Evolutionary conservation across 2,888 invertebrate species (phyloP), one percentile per base, ranked within the genome.

Genomic region (Drosophila neonasuta): DNA sequence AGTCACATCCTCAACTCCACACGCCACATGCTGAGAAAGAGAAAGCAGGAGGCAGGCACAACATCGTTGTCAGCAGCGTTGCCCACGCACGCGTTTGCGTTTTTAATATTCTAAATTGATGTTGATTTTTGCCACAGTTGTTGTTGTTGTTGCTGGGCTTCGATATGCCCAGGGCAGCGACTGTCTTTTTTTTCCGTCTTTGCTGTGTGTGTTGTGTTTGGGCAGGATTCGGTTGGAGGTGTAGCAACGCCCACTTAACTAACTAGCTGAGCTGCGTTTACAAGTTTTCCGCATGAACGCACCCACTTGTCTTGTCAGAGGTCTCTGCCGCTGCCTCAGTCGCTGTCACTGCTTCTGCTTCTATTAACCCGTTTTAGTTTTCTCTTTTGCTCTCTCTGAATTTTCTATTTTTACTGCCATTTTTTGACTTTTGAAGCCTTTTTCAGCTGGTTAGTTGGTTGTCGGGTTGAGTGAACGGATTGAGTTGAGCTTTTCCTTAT

Each of bases 61-160:
- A 61, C 66, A 51, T 67, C 61, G 59, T 59, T 68, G 61, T 49
- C 70, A 62, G 62, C 61, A 36, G 20, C 24, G 55, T 68, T 65
- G 68, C 64, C 59, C 64, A 67, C 61, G 63, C 66, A 64, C 63
- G 70, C 65, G 77, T 81, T 80, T 78, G 80, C 75, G 73, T 81
- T 81, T 81, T 81, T 81, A 83, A 81, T 83, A 81, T 81, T 81
- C 83, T 81, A 81, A 81, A 81, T 81, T 81, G 81, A 81, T 81
- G 81, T 81, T 81, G 81, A 81, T 83, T 81, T 83, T 83, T 70
- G 79, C 74, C 68, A 60, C 67, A 74, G 52, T 67, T 60, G 60
- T 49, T 46, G 50, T 34, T 44, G 56, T 30, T 66, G 54, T 55
- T 65, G 61, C 34, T 50, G 49, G 58, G 49, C 15, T 55, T 58